A percentile compares a stretch with the other conserved stretches of the same genome.
Conservation (phyloP, 37 sponge, comb jelly and placozoan genomes). For the Halisarca cf. caerulea region DNA sequence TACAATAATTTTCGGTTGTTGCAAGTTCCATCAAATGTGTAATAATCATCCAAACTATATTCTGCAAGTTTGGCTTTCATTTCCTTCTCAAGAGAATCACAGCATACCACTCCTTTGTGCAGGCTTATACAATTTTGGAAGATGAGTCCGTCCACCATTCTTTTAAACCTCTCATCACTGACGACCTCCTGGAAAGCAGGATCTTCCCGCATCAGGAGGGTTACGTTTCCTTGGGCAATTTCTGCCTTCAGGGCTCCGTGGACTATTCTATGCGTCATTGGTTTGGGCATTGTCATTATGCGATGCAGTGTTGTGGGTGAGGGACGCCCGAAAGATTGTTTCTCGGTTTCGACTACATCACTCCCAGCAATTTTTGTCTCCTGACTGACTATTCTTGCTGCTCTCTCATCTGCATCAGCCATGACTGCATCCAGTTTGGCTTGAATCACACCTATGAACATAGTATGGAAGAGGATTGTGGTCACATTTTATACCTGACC, state of each 20-base stretch:
- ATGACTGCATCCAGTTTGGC: not conserved
- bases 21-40: slow-evolving; percentile 87
- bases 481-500: too few relatives aligned
- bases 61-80: not conserved
- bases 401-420: not conserved
- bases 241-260: slow-evolving; percentile 18
- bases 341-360: too few relatives aligned
- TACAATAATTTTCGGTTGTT: slow-evolving; percentile 65
- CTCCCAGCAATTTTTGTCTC: too few relatives aligned
- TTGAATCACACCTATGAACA: not conserved
- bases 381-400: not conserved
- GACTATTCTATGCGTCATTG: not conserved
- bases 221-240: not conserved
- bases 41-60: slow-evolving; percentile 24
- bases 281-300: not conserved
- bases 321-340: too few relatives aligned
- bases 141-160: not conserved
- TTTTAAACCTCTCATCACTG: not conserved
- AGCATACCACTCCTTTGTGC: not conserved
- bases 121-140: not conserved
- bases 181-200: not conserved
- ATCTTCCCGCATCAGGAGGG: not conserved
- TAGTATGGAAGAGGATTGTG: too few relatives aligned
- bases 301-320: slow-evolving; percentile 16
- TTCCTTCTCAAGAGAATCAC: not conserved